Evolutionary conservation across 2,888 invertebrate species (phyloP).

Genomic region (Agapostemon virescens): DNA sequence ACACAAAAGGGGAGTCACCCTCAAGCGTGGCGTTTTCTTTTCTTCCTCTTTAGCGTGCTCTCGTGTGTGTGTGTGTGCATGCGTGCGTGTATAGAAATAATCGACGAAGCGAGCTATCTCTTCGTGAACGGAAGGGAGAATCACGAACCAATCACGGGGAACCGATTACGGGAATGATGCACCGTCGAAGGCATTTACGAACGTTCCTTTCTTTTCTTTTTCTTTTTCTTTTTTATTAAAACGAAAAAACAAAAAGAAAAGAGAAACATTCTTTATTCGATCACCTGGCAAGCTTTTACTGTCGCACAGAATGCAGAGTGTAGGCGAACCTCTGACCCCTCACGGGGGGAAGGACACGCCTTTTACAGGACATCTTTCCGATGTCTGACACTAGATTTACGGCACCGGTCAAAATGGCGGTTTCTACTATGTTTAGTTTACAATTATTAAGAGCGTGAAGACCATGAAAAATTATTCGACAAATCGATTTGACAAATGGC

Average conservation of each 20-base stretch:
- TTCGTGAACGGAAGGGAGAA: constrained; percentile 57
- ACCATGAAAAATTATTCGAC: too few relatives aligned
- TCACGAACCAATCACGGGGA: constrained; percentile 27
- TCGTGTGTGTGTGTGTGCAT: constrained; percentile 64
- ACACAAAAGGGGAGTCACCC: constrained; percentile 23
- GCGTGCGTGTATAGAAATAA: constrained; percentile 64
- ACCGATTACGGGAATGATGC: constrained; percentile 60
- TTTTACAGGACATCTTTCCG: not conserved
- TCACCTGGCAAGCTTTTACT: not conserved
- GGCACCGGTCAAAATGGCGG: too few relatives aligned
- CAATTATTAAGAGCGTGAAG: too few relatives aligned
- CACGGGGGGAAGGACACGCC: not conserved
- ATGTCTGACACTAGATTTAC: too few relatives aligned
- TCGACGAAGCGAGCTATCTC: constrained; percentile 59
- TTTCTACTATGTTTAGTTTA: too few relatives aligned
- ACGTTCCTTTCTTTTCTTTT: too few relatives aligned
- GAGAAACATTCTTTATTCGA: not conserved
- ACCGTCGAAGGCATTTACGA: constrained; percentile 34
- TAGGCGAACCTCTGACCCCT: not conserved
- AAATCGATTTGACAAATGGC: too few relatives aligned
- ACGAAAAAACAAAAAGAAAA: too few relatives aligned
- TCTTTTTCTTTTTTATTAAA: not conserved
- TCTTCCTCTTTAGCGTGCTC: constrained; percentile 61
- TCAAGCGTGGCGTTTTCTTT: constrained; percentile 56
- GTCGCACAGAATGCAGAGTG: constrained; percentile 27